Percentiles rank a stretch among this genome's conserved stretches.
Evolutionary conservation across 2,113 vertebrate species (phyloP).

Genomic region (Catharus fuscescens): DNA sequence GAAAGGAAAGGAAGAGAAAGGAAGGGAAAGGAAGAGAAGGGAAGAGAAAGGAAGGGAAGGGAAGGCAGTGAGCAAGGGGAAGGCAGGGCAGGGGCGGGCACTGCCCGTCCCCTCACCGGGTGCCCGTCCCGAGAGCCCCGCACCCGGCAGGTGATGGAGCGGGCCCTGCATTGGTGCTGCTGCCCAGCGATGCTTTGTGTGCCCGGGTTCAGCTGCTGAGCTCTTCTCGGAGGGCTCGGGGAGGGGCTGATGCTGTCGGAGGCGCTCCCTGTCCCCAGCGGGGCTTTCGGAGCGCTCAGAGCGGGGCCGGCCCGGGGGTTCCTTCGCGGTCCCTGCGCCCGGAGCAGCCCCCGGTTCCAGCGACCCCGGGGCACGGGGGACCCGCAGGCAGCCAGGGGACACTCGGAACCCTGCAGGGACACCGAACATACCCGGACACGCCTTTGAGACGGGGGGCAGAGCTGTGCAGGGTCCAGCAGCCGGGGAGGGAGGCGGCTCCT

Average conservation of each 20-base stretch:
- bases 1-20: not conserved
- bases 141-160: not conserved
- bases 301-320: not conserved
- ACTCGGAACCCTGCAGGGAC: not conserved
- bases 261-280: not conserved
- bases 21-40: too few species aligned
- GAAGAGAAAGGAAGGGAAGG: too few species aligned
- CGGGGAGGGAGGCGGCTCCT: not conserved
- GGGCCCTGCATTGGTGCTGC: not conserved
- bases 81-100: not conserved
- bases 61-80: not conserved
- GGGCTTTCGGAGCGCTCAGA: fast-evolving
- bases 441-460: not conserved
- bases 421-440: not conserved
- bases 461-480: not conserved
- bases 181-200: not conserved
- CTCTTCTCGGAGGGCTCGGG: fast-evolving
- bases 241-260: fast-evolving
- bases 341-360: not conserved
- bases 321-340: not conserved
- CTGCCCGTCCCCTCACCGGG: not conserved
- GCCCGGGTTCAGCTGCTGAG: not conserved
- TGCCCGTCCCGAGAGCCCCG: not conserved
- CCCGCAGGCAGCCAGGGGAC: not conserved
- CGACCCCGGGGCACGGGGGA: not conserved